These are phyloP conservation scores for Lepidurus apus DNA, from an alignment of 1,140 invertebrate species.

Conservation along the genomic window DNA sequence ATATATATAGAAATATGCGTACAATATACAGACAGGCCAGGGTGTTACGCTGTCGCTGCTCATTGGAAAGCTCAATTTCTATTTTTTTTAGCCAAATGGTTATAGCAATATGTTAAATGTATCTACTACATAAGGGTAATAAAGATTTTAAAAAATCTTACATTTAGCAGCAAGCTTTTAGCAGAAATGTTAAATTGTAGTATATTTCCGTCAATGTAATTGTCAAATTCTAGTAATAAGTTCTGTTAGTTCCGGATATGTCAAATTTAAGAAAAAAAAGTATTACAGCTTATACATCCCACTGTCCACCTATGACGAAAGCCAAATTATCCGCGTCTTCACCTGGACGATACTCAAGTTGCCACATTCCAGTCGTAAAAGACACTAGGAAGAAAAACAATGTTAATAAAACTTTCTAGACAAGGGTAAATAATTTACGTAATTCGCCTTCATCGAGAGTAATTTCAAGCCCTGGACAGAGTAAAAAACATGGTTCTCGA, in stretches of 20 bases:
- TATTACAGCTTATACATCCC: background rate
- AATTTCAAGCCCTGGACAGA: constrained; percentile 23
- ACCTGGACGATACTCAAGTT: constrained; percentile 30
- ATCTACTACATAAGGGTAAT: no score
- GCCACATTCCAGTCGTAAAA: constrained; percentile 24
- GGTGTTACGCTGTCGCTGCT: no score
- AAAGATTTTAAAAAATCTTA: no score
- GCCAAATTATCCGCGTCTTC: constrained; percentile 30
- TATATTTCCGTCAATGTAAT: no score
- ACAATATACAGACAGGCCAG: no score
- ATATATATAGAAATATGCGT: no score
- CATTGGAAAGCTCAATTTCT: no score
- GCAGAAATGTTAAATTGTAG: no score
- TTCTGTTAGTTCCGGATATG: background rate
- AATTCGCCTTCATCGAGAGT: constrained; percentile 30
- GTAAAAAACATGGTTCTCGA: constrained; percentile 13
- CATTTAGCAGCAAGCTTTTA: no score
- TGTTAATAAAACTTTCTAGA: constrained; percentile 26
- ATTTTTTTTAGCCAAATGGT: no score
- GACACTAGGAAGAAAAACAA: constrained; percentile 17
- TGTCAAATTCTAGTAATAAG: background rate
- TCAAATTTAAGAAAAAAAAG: background rate
- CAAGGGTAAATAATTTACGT: constrained; percentile 2
- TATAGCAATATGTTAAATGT: no score
- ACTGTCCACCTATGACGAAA: constrained; percentile 31